A percentile compares a stretch with the other conserved stretches of the same genome.
phyloP scores from a whole-genome alignment of 2,888 invertebrate species.

The Octodonta nipae region DNA sequence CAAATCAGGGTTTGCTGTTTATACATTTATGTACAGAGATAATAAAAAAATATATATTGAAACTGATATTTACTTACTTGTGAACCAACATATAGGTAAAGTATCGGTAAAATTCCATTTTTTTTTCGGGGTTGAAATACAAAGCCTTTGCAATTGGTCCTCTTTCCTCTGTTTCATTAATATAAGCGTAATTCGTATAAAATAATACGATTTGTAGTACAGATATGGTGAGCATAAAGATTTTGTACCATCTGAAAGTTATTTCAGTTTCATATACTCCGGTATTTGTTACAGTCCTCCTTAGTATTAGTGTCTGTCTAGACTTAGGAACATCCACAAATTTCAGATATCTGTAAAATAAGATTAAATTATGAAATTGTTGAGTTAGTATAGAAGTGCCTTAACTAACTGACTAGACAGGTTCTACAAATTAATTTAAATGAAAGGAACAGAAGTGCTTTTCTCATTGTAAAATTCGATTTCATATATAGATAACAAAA shows the following conservation, averaged over 20 bases:
- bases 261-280: constrained; percentile 70
- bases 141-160: constrained; percentile 46
- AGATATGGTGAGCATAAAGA: constrained; percentile 82
- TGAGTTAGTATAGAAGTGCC: too few species aligned
- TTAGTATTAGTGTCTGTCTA: constrained; percentile 5
- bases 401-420: too few species aligned
- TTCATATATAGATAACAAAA: too few species aligned
- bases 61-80: constrained; percentile 46
- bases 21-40: neutral
- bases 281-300: constrained; percentile 30
- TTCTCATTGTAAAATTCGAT: too few species aligned
- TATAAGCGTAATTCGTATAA: constrained; percentile 22
- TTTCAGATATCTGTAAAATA: constrained; percentile 5
- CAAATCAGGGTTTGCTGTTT: too few species aligned
- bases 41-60: neutral
- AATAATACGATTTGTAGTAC: constrained; percentile 63
- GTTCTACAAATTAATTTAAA: too few species aligned
- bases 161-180: neutral
- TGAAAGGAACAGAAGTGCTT: too few species aligned
- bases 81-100: constrained; percentile 92
- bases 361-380: constrained; percentile 1
- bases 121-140: constrained; percentile 75
- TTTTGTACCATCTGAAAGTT: constrained; percentile 76
- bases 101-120: constrained; percentile 84
- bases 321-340: constrained; percentile 4